Conservation (phyloP, 1,140 invertebrate genomes). For the Arion vulgaris region DNA sequence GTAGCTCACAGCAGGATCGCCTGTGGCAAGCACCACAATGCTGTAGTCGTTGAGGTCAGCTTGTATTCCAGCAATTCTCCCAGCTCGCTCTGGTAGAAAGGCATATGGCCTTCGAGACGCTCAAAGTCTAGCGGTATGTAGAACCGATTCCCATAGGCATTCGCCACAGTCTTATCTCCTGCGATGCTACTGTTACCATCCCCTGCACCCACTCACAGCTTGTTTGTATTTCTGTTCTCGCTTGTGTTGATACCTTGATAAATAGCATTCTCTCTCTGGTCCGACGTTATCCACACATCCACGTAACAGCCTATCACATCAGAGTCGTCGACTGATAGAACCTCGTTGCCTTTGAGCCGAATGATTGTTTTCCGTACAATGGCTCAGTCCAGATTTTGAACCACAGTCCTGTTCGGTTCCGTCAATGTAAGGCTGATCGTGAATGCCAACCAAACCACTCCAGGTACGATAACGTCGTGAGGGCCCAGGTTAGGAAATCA, state of each 20-base stretch:
- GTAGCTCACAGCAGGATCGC: background rate
- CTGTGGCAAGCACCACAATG: background rate
- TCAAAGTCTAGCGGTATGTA: background rate
- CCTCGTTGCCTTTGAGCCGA: background rate
- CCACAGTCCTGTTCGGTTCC: too few species aligned
- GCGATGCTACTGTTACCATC: background rate
- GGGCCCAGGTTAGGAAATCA: too few species aligned
- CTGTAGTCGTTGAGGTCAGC: background rate
- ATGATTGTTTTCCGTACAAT: background rate
- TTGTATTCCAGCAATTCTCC: background rate
- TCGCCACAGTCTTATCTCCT: background rate
- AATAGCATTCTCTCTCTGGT: background rate
- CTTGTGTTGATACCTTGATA: background rate
- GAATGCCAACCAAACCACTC: too few species aligned
- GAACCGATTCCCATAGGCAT: background rate
- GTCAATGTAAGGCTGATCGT: too few species aligned
- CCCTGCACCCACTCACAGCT: background rate
- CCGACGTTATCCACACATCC: background rate
- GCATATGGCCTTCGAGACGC: background rate
- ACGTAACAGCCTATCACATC: background rate
- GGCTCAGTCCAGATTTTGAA: too few species aligned
- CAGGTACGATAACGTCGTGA: too few species aligned
- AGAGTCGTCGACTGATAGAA: background rate
- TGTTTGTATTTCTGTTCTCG: background rate
- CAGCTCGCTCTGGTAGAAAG: background rate